Percentiles rank a stretch among this genome's conserved stretches.
These are phyloP conservation scores for Drosophila merina DNA, from an alignment of 2,888 invertebrate species.

Conservation along the genomic window DNA sequence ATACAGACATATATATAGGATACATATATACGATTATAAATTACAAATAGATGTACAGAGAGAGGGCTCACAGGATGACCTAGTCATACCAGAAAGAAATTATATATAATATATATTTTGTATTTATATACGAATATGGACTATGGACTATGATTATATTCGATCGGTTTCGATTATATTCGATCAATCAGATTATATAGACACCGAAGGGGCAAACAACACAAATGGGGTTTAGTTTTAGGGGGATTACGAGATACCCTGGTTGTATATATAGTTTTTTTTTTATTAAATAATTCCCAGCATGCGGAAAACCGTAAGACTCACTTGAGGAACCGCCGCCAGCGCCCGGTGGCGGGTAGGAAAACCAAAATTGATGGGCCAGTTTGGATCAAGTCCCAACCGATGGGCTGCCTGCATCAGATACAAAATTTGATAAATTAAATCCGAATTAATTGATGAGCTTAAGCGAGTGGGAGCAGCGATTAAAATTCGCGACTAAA, in stretches of 20 bases:
- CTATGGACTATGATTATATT: conserved; percentile 28
- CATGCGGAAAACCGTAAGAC: conserved; percentile 53
- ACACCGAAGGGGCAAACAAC: conserved; percentile 42
- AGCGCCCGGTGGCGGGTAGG: conserved; percentile 92
- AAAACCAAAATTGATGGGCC: conserved; percentile 95
- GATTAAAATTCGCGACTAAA: not conserved
- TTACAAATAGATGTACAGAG: conserved; percentile 39
- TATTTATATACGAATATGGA: conserved; percentile 10
- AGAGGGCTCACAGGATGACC: conserved; percentile 44
- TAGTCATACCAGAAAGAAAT: conserved; percentile 34
- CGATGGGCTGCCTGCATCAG: conserved; percentile 80
- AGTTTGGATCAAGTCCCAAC: conserved; percentile 86
- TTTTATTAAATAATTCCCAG: conserved; percentile 14
- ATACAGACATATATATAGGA: conserved; percentile 52
- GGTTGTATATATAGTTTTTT: not conserved
- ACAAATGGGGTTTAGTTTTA: conserved; percentile 15
- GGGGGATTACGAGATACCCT: conserved; percentile 1
- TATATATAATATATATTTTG: not conserved
- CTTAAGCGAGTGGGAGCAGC: not conserved
- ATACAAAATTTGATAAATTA: not conserved
- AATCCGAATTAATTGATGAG: not conserved
- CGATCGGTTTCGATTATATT: conserved; percentile 51
- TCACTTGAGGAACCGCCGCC: conserved; percentile 87
- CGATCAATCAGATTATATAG: conserved; percentile 52
- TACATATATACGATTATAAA: conserved; percentile 38